A percentile compares a stretch with the other conserved stretches of the same genome.
phyloP scores from a whole-genome alignment of 2,113 vertebrate species.

The Myotis davidii region DNA sequence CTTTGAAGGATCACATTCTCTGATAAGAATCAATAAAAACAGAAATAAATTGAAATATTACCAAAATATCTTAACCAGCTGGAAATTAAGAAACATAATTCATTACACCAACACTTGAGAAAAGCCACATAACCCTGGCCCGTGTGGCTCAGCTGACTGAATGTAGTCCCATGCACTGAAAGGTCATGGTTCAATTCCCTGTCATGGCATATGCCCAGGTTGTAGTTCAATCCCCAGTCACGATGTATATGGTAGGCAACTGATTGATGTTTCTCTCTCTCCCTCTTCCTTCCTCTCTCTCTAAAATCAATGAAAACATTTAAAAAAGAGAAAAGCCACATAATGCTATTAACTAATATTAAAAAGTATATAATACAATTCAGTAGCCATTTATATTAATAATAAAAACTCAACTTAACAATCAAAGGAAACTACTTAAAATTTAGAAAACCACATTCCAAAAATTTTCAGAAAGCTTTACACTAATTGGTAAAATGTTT shows the following conservation, averaged over 20 bases:
- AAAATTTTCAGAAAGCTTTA: slow-evolving; percentile 9
- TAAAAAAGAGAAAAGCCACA: neutral
- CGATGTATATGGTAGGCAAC: too few species aligned
- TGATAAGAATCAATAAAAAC: neutral
- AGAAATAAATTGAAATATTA: slow-evolving; percentile 14
- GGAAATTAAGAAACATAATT: slow-evolving; percentile 41
- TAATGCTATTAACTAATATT: neutral
- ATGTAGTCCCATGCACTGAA: too few species aligned
- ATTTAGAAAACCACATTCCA: neutral
- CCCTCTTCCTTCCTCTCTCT: too few species aligned
- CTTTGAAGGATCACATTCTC: neutral
- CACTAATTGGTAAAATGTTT: slow-evolving; percentile 29
- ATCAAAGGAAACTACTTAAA: slow-evolving; percentile 12
- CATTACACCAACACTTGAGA: neutral
- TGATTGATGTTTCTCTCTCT: too few species aligned
- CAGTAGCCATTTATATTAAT: neutral
- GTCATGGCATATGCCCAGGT: too few species aligned
- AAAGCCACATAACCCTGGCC: neutral
- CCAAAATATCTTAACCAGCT: neutral
- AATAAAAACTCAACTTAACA: neutral
- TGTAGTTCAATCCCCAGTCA: too few species aligned
- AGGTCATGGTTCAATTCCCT: too few species aligned
- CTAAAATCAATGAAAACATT: too few species aligned
- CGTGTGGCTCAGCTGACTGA: too few species aligned
- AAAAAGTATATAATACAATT: neutral